Evolutionary conservation across 1,140 invertebrate genomes (phyloP), one percentile per base, ranked within the genome.

Genomic region (Thalassaphorura encarpata): DNA sequence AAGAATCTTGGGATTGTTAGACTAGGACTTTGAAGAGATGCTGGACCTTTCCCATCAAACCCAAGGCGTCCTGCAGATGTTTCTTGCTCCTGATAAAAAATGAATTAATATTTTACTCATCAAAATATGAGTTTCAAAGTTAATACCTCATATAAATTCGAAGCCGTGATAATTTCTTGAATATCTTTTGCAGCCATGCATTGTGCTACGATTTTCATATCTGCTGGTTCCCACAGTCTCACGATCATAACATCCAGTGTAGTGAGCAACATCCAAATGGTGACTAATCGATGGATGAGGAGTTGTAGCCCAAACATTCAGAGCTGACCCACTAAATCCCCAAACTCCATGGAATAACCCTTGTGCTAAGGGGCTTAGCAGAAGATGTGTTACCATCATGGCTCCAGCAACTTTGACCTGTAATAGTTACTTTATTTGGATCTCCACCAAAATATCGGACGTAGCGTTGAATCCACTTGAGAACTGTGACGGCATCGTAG

Each of bases 401-500:
- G 49, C 6, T 6, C 49, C 49, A 23, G 49, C 49, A 31, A 4
- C 11, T n/a, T 21, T 51, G 49, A 4, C 49, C 49, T 18, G 28
- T 45, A n/a, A 51, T 45, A 3, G 28, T 45, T 4, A 51, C 49
- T 51, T 21, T 51, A 19, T 23, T 26, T n/a, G 27, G 27, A 23
- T 51, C 49, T 6, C 49, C 49, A 18, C 49, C 49, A 39, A 51
- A 51, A 36, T 45, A 39, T 51, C 21, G 11, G 4, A 51, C 27
- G 26, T 48, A 48, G 26, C 24, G 13, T 6, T 39, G 31, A 51
- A 51, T 26, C 49, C 49, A 51, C 21, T 51, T 16, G 5, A 51
- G 21, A n/a, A 21, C 27, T 5, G 13, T 21, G 13, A 51, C 4
- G 6, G 49, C 16, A 39, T 51, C 49, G 21, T 51, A 51, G 3